Base-by-base conservation (phyloP, 2,797 vertebrate genomes). In the Hemibagrus guttatus region DNA sequence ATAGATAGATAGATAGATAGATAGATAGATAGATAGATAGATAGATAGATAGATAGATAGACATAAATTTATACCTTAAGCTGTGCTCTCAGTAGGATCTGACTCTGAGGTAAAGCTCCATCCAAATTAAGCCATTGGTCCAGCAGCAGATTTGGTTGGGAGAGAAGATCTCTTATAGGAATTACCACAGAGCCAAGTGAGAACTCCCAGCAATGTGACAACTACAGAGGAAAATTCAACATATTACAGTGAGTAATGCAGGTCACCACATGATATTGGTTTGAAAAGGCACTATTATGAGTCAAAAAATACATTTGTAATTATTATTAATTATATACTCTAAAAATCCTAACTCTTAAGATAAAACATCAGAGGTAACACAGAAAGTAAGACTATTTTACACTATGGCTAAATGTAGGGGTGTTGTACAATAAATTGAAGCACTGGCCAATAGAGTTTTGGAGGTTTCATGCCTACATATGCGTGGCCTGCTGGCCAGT, bases 81-180 rank as follows among this genome's bases (percentile, higher is more conserved):
- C 90, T 97, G 95, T n/a, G 93, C 95, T 88, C 96, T 95, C 86
- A 99, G 94, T 3, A 98, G 95, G 92, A 98, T 86, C 91, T 96
- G 96, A 90, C 95, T 96, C 89, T 92, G 89, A 4, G 96, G 93
- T 17, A 93, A 95, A 6, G 96, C 95, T 85, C 94, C 95, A 46
- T 91, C 93, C 91, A 98, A 92, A 0, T 93, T 83, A 68, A 98
- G 95, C 97, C 97, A 99, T 82, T 92, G 94, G 85, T 98, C 97
- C 90, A 98, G 87, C 71, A 94, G 93, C 89, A 98, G 95, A 61
- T 88, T 91, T 6, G 97, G 95, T 26, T 95, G 94, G 5, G 91
- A 92, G 3, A 99, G 95, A 61, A 98, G 92, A 91, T 97, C 96
- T 31, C 93, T 93, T 61, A 98, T 87, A 0, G 97, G 97, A 90